Evolutionary conservation across 2,113 vertebrate species (phyloP).

Genomic region (Xyrauchen texanus): DNA sequence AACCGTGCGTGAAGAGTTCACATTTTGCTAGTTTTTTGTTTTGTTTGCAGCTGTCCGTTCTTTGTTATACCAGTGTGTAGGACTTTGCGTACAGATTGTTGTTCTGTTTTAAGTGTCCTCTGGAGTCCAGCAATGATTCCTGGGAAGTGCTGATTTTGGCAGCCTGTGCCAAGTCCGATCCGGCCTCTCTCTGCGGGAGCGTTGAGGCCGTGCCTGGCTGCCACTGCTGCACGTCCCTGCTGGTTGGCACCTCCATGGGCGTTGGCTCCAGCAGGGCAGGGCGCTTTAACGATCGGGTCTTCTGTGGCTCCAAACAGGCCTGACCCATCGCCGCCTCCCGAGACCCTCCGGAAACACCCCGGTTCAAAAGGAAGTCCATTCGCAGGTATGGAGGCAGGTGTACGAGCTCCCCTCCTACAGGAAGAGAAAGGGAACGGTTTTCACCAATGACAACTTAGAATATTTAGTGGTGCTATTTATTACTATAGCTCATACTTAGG

Average conservation of each 20-base stretch:
- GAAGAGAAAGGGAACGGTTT: slow-evolving; percentile 40
- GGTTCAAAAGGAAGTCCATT: slow-evolving; percentile 98
- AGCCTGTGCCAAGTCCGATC: slow-evolving; percentile 90
- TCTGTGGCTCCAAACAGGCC: slow-evolving; percentile 96
- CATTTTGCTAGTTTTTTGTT: slow-evolving; percentile 57
- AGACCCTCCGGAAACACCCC: slow-evolving; percentile 81
- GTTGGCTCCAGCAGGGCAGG: slow-evolving; percentile 81
- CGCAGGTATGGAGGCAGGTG: slow-evolving; percentile 98
- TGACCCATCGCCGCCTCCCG: slow-evolving; percentile 87
- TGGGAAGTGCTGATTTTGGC: slow-evolving; percentile 99
- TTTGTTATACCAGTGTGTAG: slow-evolving; percentile 96
- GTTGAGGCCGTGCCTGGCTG: slow-evolving; percentile 91
- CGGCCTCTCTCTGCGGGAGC: slow-evolving; percentile 94
- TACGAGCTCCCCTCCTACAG: slow-evolving; percentile 89
- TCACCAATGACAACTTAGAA: neutral
- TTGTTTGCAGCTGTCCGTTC: slow-evolving; percentile 46
- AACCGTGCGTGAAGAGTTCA: slow-evolving; percentile 44
- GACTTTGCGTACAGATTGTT: slow-evolving; percentile 99
- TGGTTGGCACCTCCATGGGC: slow-evolving; percentile 77
- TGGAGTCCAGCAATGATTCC: slow-evolving; percentile 97
- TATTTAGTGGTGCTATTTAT: neutral
- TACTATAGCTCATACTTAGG: too few species aligned
- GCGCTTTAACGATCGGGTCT: slow-evolving; percentile 96
- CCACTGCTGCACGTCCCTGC: slow-evolving; percentile 92
- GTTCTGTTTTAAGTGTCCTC: slow-evolving; percentile 96